A percentile compares a stretch with the other conserved stretches of the same genome.
These are phyloP conservation scores for Sebastiscus albofasciatus DNA, from an alignment of 2,797 vertebrate species.

Conservation along the genomic window DNA sequence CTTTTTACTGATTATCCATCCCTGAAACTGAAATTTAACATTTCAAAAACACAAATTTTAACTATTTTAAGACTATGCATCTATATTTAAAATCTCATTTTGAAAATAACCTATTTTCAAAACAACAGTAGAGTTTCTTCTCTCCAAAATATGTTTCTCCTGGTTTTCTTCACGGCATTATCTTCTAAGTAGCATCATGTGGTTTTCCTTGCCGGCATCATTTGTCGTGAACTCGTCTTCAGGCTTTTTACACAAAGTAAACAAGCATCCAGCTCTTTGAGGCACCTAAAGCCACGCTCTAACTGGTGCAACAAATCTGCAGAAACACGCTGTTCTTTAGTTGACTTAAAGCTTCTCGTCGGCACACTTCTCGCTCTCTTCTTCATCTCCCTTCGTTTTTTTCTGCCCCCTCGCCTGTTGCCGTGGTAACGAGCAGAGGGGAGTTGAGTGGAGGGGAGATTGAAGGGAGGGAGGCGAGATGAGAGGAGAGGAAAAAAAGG, in stretches of 20 bases:
- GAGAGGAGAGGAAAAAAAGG: neutral
- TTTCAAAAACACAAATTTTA: neutral
- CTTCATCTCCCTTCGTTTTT: conserved; percentile 45
- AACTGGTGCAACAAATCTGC: conserved; percentile 32
- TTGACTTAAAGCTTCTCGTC: conserved; percentile 56
- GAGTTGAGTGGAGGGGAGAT: conserved; percentile 63
- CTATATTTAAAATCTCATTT: neutral
- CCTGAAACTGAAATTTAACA: neutral
- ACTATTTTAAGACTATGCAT: neutral
- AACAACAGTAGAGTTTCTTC: neutral
- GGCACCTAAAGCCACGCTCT: conserved; percentile 10
- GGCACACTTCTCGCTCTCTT: conserved; percentile 51
- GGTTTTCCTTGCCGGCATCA: neutral
- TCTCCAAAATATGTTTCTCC: neutral
- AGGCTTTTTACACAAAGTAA: conserved; percentile 15
- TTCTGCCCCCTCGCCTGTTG: conserved; percentile 82
- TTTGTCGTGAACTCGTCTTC: conserved; percentile 29
- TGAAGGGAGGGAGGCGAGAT: conserved; percentile 23
- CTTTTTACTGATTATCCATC: neutral
- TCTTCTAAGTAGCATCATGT: neutral
- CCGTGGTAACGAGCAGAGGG: conserved; percentile 83
- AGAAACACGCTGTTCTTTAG: conserved; percentile 46
- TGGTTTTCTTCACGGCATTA: neutral
- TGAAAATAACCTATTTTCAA: neutral
- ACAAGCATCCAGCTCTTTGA: conserved; percentile 2